Conservation (phyloP, 2,113 vertebrate species). For the Apeltes quadracus region DNA sequence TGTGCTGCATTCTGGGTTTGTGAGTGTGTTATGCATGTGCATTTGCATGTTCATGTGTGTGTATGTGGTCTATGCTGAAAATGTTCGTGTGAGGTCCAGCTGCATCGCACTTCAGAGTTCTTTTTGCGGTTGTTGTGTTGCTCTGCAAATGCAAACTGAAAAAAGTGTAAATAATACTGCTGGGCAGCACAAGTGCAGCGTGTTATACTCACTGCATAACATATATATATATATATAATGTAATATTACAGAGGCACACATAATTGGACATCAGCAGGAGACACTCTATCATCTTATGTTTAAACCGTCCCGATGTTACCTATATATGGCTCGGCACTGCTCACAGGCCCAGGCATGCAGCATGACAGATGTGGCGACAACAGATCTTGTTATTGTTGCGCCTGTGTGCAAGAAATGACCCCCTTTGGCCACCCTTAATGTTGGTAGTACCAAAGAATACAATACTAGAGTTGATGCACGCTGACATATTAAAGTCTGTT, state of each 20-base stretch:
- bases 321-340: not conserved
- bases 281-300: too few species aligned
- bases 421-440: slow-evolving; percentile 1
- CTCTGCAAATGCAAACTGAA: slow-evolving; percentile 20
- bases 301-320: not conserved
- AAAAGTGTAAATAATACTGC: slow-evolving; percentile 9
- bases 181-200: not conserved
- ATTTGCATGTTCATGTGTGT: slow-evolving; percentile 15
- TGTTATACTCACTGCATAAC: not conserved
- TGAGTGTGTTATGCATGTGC: slow-evolving; percentile 10
- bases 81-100: slow-evolving; percentile 61
- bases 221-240: not conserved
- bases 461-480: not conserved
- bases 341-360: not conserved
- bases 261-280: not conserved
- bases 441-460: not conserved
- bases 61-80: slow-evolving; percentile 46
- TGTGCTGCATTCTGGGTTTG: slow-evolving; percentile 1
- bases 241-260: not conserved
- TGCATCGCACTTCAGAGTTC: slow-evolving; percentile 10
- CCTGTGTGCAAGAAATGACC: not conserved
- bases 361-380: not conserved
- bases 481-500: not conserved
- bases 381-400: not conserved
- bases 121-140: not conserved